Evolutionary conservation across 2,113 vertebrate genomes (phyloP).

Genomic region (Hydrochoerus hydrochaeris): DNA sequence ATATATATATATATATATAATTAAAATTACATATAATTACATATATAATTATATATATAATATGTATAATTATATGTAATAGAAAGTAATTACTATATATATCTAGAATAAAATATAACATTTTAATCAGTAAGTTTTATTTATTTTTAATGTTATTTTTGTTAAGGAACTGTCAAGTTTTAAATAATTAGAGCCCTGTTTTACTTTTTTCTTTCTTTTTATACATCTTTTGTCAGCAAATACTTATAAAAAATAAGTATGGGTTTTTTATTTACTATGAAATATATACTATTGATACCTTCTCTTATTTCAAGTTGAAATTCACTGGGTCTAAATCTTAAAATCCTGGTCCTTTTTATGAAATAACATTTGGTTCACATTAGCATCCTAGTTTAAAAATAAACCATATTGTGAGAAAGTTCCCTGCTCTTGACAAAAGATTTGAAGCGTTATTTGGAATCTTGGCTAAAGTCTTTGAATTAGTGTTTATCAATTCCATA

Average conservation of each 20-base stretch:
- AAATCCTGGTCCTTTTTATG: background rate
- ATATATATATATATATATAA: no score
- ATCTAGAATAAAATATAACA: background rate
- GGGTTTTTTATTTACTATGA: background rate
- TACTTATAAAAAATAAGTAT: background rate
- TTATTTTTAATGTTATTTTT: background rate
- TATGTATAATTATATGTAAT: background rate
- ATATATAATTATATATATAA: background rate
- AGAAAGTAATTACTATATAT: background rate
- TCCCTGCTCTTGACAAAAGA: slow-evolving; percentile 44
- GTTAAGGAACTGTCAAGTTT: background rate
- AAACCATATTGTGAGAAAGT: slow-evolving; percentile 65
- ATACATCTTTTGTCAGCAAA: background rate
- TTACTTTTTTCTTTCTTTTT: background rate
- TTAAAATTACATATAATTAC: background rate
- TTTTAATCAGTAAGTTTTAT: background rate
- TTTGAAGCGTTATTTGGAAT: slow-evolving; percentile 63
- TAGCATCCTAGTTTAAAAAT: slow-evolving; percentile 54
- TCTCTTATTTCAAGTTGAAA: background rate
- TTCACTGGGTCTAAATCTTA: background rate
- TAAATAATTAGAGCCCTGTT: background rate
- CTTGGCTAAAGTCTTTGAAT: slow-evolving; percentile 57
- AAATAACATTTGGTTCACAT: slow-evolving; percentile 20
- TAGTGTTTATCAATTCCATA: slow-evolving; percentile 68
- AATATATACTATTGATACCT: background rate